phyloP scores from a whole-genome alignment of 2,888 invertebrate genomes.

The Amphimallon solstitiale region DNA sequence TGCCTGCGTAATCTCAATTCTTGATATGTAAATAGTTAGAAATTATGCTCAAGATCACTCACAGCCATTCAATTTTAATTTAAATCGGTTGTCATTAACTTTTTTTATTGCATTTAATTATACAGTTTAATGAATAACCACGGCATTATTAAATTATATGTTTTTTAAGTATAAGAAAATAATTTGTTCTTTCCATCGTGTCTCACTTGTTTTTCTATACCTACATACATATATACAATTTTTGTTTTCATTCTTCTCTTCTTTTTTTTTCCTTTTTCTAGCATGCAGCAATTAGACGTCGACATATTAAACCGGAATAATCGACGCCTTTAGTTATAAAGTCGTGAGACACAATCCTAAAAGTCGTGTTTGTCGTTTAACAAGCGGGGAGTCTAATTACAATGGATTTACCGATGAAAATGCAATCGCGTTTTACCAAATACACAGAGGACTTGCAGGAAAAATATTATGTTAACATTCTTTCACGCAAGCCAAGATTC shows the following conservation, averaged over 20 bases:
- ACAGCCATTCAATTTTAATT: constrained; percentile 11
- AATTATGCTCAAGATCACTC: constrained; percentile 1
- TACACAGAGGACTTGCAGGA: constrained; percentile 49
- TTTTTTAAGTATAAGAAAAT: constrained; percentile 1
- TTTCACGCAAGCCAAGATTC: constrained; percentile 53
- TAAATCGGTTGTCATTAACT: constrained; percentile 9
- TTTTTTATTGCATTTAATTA: constrained; percentile 24
- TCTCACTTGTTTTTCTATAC: not conserved
- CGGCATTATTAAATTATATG: not conserved
- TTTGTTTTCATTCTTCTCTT: constrained; percentile 11
- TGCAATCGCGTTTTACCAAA: constrained; percentile 55
- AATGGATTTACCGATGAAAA: constrained; percentile 56
- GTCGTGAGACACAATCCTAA: constrained; percentile 30
- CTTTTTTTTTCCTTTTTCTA: not conserved
- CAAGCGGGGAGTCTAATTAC: constrained; percentile 56
- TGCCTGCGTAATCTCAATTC: not conserved
- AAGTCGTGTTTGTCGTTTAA: constrained; percentile 52
- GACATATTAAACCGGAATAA: too few species aligned
- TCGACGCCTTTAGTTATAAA: constrained; percentile 2
- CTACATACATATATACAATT: too few species aligned
- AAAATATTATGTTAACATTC: constrained; percentile 55
- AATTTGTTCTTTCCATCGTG: not conserved
- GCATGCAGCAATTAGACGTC: too few species aligned
- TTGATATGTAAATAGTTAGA: constrained; percentile 4
- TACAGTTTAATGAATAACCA: not conserved